Base-by-base conservation (phyloP, 2,888 invertebrate genomes). In the Phyto melanocephala region DNA sequence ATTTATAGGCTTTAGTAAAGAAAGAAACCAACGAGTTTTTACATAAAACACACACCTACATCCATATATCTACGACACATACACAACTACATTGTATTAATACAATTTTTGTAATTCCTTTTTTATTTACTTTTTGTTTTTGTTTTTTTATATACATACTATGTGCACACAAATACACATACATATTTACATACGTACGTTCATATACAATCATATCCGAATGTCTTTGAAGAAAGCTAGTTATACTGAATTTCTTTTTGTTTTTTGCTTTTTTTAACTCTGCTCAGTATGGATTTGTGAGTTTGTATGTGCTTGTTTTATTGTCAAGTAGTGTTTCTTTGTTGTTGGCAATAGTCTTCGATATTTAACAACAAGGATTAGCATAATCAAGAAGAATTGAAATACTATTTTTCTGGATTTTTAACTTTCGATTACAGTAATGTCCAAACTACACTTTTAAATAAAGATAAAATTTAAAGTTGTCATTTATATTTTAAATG, bases 331-430 rank as follows among this genome's bases (percentile, higher is more conserved):
- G 76, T 54, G 13, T 37, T 56, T 60, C 54, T 77, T 54, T 52
- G 60, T 58, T 76, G 65, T 52, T 52, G 65, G 13, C 40, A 56
- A 58, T 47, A 75, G 56, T 71, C 50, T 37, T 47, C 67, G 22
- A 37, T 45, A 62, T 70, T 74, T 56, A 78, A 77, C 80, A 81
- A 74, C 58, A 50, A 50, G 54, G 84, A 88, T 89, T 88, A 88
- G 85, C 88, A 88, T 88, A 88, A 89, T 87, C 85, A 84, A 84
- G 80, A 84, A 75, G 83, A 80, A 86, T 84, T 85, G 63, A 86
- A 86, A 85, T 86, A 81, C 75, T 68, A 68, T 50, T 52, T 37
- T 58, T 63, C 62, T 79, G 63, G 28, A 77, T 58, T 60, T 65
- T 35, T 28, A 33, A 67, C 28, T 37, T 67, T 60, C 17, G 52